phyloP scores from a whole-genome alignment of 1,140 invertebrate genomes.

The Mycetomoellerius zeteki region DNA sequence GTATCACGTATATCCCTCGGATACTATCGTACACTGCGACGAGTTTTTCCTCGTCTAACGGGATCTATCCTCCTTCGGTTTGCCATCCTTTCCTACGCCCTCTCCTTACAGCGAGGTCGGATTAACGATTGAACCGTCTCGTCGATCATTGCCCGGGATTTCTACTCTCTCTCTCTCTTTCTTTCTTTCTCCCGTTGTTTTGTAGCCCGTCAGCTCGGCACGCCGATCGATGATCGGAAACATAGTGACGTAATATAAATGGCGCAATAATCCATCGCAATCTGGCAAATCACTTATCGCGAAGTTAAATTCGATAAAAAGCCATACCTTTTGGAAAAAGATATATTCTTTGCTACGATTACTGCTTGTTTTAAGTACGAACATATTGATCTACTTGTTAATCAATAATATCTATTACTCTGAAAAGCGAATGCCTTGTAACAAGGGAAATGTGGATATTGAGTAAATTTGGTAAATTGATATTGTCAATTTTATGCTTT shows the following conservation, averaged over 20 bases:
- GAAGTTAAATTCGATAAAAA: not conserved
- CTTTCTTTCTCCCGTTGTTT: not conserved
- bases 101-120: not conserved
- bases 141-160: constrained; percentile 46
- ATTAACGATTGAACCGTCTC: constrained; percentile 50
- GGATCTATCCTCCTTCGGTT: not conserved
- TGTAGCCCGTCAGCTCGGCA: constrained; percentile 16
- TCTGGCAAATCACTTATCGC: constrained; percentile 5
- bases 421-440: not conserved
- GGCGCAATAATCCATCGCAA: constrained; percentile 23
- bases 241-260: not conserved
- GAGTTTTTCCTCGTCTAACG: constrained; percentile 4
- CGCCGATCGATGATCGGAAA: not conserved
- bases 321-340: not conserved
- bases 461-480: constrained; percentile 12
- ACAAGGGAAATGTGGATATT: not conserved
- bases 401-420: not conserved
- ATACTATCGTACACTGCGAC: constrained; percentile 38
- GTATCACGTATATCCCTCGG: constrained; percentile 54
- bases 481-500: not conserved
- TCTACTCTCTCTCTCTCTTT: constrained; percentile 20
- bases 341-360: not conserved
- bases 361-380: not conserved
- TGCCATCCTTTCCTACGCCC: not conserved
- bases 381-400: not conserved